A percentile compares a stretch with the other conserved stretches of the same genome.
Evolutionary conservation across 2,113 vertebrate genomes (phyloP).

Genomic region (Lagenorhynchus albirostris): DNA sequence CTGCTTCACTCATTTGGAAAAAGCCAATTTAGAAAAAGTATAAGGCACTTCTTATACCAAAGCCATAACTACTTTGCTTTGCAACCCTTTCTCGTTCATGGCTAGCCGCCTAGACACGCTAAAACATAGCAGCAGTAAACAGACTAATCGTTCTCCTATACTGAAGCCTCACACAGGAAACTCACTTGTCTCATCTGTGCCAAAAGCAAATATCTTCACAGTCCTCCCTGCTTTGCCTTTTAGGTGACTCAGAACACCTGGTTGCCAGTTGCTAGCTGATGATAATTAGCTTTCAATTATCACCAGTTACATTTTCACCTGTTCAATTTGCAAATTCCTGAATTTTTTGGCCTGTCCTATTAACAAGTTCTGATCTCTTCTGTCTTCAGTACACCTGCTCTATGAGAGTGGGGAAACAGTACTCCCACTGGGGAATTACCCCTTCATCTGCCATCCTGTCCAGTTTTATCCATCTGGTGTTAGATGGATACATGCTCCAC

Average conservation of each 20-base stretch:
- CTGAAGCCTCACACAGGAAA: constrained; percentile 31
- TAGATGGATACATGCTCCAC: not conserved
- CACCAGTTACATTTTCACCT: constrained; percentile 76
- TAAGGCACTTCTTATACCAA: not conserved
- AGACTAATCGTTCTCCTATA: constrained; percentile 15
- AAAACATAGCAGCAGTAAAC: constrained; percentile 32
- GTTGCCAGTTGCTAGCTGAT: constrained; percentile 60
- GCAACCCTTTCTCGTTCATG: not conserved
- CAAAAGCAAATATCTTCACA: constrained; percentile 32
- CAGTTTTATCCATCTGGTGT: constrained; percentile 3
- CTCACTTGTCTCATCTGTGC: constrained; percentile 36
- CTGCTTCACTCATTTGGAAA: constrained; percentile 2
- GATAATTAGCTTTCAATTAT: constrained; percentile 80
- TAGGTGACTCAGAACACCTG: constrained; percentile 72
- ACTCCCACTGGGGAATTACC: constrained; percentile 45
- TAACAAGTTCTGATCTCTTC: constrained; percentile 75
- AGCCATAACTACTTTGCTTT: constrained; percentile 23
- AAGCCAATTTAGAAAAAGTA: constrained; percentile 24
- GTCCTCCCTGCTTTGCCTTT: constrained; percentile 40
- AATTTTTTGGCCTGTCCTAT: constrained; percentile 67
- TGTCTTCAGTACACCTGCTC: constrained; percentile 69
- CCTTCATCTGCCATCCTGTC: constrained; percentile 39
- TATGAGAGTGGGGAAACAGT: not conserved
- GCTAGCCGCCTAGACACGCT: not conserved
- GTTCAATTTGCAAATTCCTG: constrained; percentile 58